Evolutionary conservation across 2,113 vertebrate species (phyloP), one percentile per base, ranked within the genome.

Genomic region (Engystomops pustulosus): DNA sequence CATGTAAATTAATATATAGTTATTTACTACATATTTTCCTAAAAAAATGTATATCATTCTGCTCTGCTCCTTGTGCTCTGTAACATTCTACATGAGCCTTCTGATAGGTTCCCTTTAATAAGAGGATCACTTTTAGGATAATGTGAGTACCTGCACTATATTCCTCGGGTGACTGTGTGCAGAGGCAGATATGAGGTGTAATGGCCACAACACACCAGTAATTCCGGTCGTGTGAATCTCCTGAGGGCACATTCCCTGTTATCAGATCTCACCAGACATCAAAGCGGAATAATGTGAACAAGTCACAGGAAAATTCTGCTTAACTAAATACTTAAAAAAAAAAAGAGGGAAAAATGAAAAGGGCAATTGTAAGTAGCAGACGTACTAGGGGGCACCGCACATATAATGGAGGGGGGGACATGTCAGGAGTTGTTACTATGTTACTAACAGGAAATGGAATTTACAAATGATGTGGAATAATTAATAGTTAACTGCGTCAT

Each of bases 211-310:
- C 74, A 60, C 75, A 78, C 53, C 34, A 60, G 75, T 78, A 58
- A 58, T 58, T 58, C 51, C 36, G 51, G 75, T 78, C 53, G 20
- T 78, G 75, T 58, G 34, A 38, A 60, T 34, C 0, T 58, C 75
- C 74, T n/a, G n/a, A 41, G 75, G 75, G 75, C 75, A 60, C 32
- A 55, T 78, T 60, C 51, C 75, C 51, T 78, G 30, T 17, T 58
- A 78, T 78, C 51, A 78, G 75, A 78, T 78, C 34, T 27, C 20
- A 6, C 10, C 51, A 41, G 32, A 60, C 51, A 78, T 78, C 20
- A 78, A 78, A 58, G 75, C 51, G 3, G 23, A 23, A 34, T 15
- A 2, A n/a, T 14, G 27, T 53, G 51, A 18, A 36, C 20, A 3
- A 60, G 51, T n/a, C 11, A 15, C 11, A 17, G 6, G 51, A 36